Base-by-base conservation (phyloP, 2,797 vertebrate genomes). In the Pseudotriccus pelzelni region DNA sequence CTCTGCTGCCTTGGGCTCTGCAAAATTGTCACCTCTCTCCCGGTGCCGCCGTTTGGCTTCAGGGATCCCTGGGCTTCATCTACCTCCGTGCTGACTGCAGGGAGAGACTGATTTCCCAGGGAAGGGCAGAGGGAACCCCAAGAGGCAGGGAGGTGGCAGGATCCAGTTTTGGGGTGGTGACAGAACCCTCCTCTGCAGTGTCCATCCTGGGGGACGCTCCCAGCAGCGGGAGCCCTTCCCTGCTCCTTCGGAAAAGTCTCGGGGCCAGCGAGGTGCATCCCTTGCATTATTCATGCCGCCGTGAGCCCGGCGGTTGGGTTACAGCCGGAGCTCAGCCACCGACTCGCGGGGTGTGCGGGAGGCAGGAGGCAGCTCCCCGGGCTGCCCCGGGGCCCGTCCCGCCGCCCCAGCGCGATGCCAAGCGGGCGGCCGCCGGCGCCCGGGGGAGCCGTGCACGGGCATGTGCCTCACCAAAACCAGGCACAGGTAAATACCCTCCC, bases 211-310 rank as follows among this genome's bases (percentile, higher is more conserved):
- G 5, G 20, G 60, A 66, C 50, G 60, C 32, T 96, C 85, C 39
- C 15, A 4, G 1, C 68, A 10, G 2, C 4, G 2, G 11, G 43
- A 5, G 28, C 64, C 78, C 87, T 84, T 89, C 86, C 62, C 93
- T 12, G 94, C 97, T 93, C 96, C 96, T 96, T 97, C 94, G 96
- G 97, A 98, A 98, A 98, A 96, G 97, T 98, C 98, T 98, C 96
- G 91, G 97, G 98, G 98, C 98, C 95, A 97, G 97, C 98, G 98
- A 95, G 97, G 98, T 97, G 97, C 97, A 97, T 98, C 96, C 97
- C 95, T 76, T 99, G 96, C 98, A 99, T 99, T 98, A 99, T 99
- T 99, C 94, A 99, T 99, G 97, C 80, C 75, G 64, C 96, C 95
- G 95, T 80, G 83, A 98, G 97, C 98, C 97, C 43, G 95, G 96